phyloP scores from a whole-genome alignment of 2,113 vertebrate genomes.

The Syrrhaptes paradoxus region DNA sequence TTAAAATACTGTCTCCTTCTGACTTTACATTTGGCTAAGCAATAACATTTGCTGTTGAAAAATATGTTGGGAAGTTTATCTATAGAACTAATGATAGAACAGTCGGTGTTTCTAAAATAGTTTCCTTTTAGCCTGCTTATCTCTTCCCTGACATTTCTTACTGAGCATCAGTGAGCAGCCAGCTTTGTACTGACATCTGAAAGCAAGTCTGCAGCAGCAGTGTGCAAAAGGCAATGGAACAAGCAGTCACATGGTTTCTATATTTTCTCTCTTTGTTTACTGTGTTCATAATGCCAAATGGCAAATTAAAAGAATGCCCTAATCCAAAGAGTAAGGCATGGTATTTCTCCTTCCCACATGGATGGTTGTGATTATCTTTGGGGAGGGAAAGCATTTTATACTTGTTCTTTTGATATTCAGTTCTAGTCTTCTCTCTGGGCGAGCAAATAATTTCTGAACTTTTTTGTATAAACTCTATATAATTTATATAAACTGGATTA shows the following conservation, averaged over 20 bases:
- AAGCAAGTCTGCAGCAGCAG: slow-evolving; percentile 36
- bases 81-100: slow-evolving; percentile 68
- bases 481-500: neutral
- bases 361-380: slow-evolving; percentile 11
- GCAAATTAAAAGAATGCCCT: slow-evolving; percentile 58
- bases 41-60: slow-evolving; percentile 41
- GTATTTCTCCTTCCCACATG: slow-evolving; percentile 56
- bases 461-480: neutral
- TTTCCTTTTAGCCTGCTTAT: slow-evolving; percentile 70
- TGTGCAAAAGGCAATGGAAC: slow-evolving; percentile 58
- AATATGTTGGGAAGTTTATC: slow-evolving; percentile 60
- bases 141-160: slow-evolving; percentile 72
- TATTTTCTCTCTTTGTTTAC: slow-evolving; percentile 72
- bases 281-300: slow-evolving; percentile 36
- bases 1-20: neutral
- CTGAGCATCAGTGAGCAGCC: slow-evolving; percentile 67
- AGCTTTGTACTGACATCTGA: slow-evolving; percentile 64
- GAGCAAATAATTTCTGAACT: neutral
- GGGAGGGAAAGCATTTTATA: neutral
- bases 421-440: neutral
- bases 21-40: neutral
- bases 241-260: slow-evolving; percentile 72
- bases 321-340: slow-evolving; percentile 52
- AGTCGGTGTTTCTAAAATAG: slow-evolving; percentile 41
- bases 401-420: neutral